Evolutionary conservation across 1,140 invertebrate genomes (phyloP).

Genomic region (Drosophila nigrodunni): DNA sequence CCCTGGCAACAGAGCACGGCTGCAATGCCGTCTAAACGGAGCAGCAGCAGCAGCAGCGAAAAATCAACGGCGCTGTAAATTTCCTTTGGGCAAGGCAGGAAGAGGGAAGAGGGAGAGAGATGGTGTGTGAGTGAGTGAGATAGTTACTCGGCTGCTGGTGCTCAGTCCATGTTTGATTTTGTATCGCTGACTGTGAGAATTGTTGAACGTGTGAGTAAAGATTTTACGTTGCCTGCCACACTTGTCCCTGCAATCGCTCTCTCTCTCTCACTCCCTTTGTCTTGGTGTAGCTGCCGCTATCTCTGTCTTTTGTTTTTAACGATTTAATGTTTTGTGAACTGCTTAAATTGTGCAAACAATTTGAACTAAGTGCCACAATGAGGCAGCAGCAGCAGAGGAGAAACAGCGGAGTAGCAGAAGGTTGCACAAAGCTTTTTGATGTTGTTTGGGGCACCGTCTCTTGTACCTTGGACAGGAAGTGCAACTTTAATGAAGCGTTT

Average conservation of each 20-base stretch:
- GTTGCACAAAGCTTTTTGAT: constrained; percentile 72
- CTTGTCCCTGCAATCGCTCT: constrained; percentile 22
- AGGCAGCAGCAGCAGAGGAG: constrained; percentile 18
- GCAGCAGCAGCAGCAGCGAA: constrained; percentile 48
- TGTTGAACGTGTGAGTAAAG: constrained; percentile 51
- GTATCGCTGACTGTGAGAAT: constrained; percentile 58
- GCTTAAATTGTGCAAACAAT: constrained; percentile 83
- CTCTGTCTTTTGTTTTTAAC: constrained; percentile 64
- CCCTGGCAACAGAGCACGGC: constrained; percentile 47
- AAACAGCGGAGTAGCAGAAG: constrained; percentile 19
- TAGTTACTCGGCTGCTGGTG: constrained; percentile 9
- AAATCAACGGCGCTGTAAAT: constrained; percentile 70
- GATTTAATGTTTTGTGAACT: constrained; percentile 82
- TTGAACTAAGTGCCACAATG: constrained; percentile 76
- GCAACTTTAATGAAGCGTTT: constrained; percentile 82
- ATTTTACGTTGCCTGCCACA: constrained; percentile 35
- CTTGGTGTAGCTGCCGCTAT: background rate
- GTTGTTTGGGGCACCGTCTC: constrained; percentile 50
- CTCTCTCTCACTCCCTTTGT: constrained; percentile 30
- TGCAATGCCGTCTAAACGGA: constrained; percentile 69
- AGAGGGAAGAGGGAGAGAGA: constrained; percentile 13
- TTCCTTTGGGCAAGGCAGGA: constrained; percentile 59
- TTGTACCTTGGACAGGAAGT: constrained; percentile 61
- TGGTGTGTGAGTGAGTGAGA: constrained; percentile 13
- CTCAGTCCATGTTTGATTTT: constrained; percentile 40